Base-by-base conservation (phyloP, 2,113 vertebrate genomes). In the Sapayoa aenigma region DNA sequence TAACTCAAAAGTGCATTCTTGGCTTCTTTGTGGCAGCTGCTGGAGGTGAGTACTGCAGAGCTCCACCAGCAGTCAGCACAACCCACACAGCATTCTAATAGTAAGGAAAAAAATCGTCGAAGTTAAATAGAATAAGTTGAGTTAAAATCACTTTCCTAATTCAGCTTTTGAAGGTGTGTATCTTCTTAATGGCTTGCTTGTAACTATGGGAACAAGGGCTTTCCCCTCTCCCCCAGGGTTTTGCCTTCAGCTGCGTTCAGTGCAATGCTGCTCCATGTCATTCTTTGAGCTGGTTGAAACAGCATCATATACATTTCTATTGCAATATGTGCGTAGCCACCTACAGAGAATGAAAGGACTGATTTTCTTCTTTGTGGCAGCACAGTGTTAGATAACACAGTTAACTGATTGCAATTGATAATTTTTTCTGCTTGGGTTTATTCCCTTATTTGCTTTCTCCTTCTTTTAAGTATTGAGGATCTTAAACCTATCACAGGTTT, bases 121-220 rank as follows among this genome's bases (percentile, higher is more conserved):
- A 91, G 94, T 92, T 84, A 90, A 94, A 90, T 56, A 73, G 59
- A 94, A 50, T 21, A 33, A 46, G 72, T 93, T 90, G 66, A 95
- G 75, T 90, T 91, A 78, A 94, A 86, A 75, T 91, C 71, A 73
- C 42, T 86, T 84, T 83, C 66, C 78, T 8, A 80, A 85, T 87
- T 90, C 74, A 39, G 72, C 71, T 75, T 91, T 74, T 62, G 72
- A 58, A 92, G 83, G 62, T 84, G 52, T 86, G 44, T 33, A 30
- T 90, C 46, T 35, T 94, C 79, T 50, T 93, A 76, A 86, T 42
- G 94, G 69, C 74, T 97, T 35, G 14, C n/a, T 79, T 56, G 60
- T 98, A 98, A 62, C 97, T 96, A 97, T 97, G 96, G 97, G 84
- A 98, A 98, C 96, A 23, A 69, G 65, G 90, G 81, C 44, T 95